Evolutionary conservation across 2,888 invertebrate genomes (phyloP).

Genomic region (Patella pellucida): DNA sequence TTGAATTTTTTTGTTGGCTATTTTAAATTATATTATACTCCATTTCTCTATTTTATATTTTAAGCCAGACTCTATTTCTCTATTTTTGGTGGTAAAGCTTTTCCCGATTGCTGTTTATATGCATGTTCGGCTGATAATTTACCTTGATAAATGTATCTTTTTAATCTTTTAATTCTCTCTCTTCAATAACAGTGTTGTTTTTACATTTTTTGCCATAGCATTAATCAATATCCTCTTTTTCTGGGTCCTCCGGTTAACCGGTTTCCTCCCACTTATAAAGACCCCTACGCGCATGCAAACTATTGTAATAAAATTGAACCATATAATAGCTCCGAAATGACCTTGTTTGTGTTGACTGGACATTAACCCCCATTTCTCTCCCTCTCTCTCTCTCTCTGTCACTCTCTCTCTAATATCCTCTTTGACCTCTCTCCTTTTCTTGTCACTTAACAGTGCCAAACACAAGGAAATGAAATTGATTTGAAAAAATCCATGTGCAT

Average conservation of each 20-base stretch:
- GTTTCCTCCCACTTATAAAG: too few species aligned
- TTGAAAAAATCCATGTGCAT: too few species aligned
- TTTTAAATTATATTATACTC: not conserved
- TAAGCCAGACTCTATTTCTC: too few species aligned
- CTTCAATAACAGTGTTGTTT: slow-evolving; percentile 22
- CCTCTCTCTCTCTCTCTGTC: slow-evolving; percentile 2
- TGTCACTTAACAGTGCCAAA: not conserved
- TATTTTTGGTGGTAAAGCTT: not conserved
- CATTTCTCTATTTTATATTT: not conserved
- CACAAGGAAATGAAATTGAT: too few species aligned
- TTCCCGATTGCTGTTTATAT: slow-evolving; percentile 12
- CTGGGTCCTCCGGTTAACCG: too few species aligned
- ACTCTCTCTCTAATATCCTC: not conserved
- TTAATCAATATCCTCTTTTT: too few species aligned
- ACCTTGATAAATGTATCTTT: not conserved
- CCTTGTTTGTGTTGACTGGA: too few species aligned
- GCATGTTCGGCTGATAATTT: not conserved
- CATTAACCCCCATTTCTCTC: too few species aligned
- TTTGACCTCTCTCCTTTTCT: not conserved
- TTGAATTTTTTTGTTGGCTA: slow-evolving; percentile 3
- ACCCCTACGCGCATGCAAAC: too few species aligned
- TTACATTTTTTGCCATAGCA: not conserved
- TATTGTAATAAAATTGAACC: too few species aligned
- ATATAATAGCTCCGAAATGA: too few species aligned
- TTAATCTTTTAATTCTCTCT: slow-evolving; percentile 12